Conservation (phyloP, 2,888 invertebrate genomes). For the Coronaproctus castanopsis region DNA sequence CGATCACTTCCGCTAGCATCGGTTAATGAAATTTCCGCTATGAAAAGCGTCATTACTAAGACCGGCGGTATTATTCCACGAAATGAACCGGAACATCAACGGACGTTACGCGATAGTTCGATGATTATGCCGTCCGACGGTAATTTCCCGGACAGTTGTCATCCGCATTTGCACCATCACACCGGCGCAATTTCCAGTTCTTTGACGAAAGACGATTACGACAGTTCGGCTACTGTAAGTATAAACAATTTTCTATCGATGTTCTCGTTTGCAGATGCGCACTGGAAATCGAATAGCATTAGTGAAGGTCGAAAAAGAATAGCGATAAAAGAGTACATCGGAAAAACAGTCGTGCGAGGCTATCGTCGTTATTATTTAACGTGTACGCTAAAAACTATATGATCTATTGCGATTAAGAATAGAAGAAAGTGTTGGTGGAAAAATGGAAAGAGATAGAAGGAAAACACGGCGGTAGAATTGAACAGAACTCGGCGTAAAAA, state of each 20-base stretch:
- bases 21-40: too few species aligned
- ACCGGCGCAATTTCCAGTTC: conserved; percentile 5
- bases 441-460: too few species aligned
- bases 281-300: too few species aligned
- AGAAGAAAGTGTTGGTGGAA: too few species aligned
- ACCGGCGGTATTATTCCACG: background rate
- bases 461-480: too few species aligned
- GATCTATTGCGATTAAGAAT: background rate
- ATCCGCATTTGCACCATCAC: too few species aligned
- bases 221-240: conserved; percentile 36
- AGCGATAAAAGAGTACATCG: background rate
- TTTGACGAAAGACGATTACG: conserved; percentile 31
- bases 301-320: background rate
- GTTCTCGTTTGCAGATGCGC: too few species aligned
- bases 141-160: background rate
- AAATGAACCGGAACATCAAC: background rate
- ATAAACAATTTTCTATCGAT: background rate
- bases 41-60: background rate
- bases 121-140: background rate
- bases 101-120: background rate
- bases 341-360: background rate
- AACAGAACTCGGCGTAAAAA: too few species aligned
- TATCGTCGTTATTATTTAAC: background rate
- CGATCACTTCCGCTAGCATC: too few species aligned
- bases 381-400: background rate